Base-by-base conservation (phyloP, 53 echinoderm and acorn worm genomes). In the Zoroaster sp. region DNA sequence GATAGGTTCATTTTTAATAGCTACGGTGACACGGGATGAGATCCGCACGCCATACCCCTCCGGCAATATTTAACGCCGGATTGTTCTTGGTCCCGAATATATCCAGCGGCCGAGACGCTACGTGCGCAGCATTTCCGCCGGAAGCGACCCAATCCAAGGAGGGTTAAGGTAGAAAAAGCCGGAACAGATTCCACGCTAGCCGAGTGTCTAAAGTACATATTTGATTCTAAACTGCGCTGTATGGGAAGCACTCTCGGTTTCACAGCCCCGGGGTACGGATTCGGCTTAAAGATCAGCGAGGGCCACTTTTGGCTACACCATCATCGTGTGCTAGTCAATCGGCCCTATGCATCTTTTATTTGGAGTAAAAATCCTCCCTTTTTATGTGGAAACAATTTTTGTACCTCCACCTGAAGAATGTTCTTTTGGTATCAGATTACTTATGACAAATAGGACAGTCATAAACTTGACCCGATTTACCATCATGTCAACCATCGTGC, bases 71-170 rank as follows among this genome's bases (percentile, higher is more conserved):
- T 78, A 78, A 55, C 78, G 36, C 78, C 15, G 36, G 34, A 38
- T 39, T 78, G 46, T 45, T 78, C 51, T 31, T 8, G 21, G n/a
- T 4, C 37, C 59, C 21, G 1, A 32, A 9, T 14, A 53, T 36
- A 18, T 47, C 12, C 49, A 30, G 9, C 21, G 25, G 46, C 40
- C 21, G 82, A 71, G 34, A 37, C 17, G 37, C 83, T 67, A 44
- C 83, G 83, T 45, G 67, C 83, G 31, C 46, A 21, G 85, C 85
- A 85, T 85, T 85, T 85, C 85, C 85, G 69, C 70, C 85, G 85
- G 85, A 85, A 85, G 70, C 67, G 12, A 41, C 52, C 41, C 31
- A 25, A 46, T 52, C 32, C 77, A 33, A 77, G 52, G 12, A 46
- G 34, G 44, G 38, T 18, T 5, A 74, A 11, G 5, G 8, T 44